These are phyloP conservation scores for Acromyrmex charruanus DNA, from an alignment of 1,140 invertebrate species.

Conservation along the genomic window DNA sequence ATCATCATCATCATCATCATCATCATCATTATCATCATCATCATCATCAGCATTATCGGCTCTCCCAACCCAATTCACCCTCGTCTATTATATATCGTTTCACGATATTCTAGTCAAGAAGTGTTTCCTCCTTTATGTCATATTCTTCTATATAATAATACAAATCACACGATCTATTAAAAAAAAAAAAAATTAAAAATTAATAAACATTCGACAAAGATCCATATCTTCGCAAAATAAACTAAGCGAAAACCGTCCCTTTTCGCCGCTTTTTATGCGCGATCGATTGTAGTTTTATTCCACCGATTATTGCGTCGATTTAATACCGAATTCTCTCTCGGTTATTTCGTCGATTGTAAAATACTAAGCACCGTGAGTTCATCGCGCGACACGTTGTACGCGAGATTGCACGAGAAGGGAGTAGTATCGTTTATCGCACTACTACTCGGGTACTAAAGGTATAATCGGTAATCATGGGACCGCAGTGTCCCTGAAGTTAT, in stretches of 20 bases:
- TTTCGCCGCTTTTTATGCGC: conserved; percentile 16
- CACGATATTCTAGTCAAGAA: conserved; percentile 30
- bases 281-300: conserved; percentile 37
- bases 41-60: conserved; percentile 10
- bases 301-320: conserved; percentile 64
- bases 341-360: conserved; percentile 58
- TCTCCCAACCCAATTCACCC: conserved; percentile 3
- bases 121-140: background rate
- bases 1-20: background rate
- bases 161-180: conserved; percentile 54
- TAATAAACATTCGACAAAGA: conserved; percentile 30
- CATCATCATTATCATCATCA: background rate
- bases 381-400: conserved; percentile 42
- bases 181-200: conserved; percentile 48
- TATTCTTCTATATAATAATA: background rate
- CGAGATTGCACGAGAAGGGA: conserved; percentile 64
- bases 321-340: conserved; percentile 23
- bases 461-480: conserved; percentile 53
- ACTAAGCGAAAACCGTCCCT: conserved; percentile 29
- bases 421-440: conserved; percentile 33
- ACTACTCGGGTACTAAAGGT: conserved; percentile 64
- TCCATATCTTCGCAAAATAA: conserved; percentile 19
- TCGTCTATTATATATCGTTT: conserved; percentile 31
- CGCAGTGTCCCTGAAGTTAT: conserved; percentile 25
- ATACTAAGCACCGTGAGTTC: conserved; percentile 46